Base-by-base conservation (phyloP, 2,113 vertebrate genomes). In the Narcine bancroftii region DNA sequence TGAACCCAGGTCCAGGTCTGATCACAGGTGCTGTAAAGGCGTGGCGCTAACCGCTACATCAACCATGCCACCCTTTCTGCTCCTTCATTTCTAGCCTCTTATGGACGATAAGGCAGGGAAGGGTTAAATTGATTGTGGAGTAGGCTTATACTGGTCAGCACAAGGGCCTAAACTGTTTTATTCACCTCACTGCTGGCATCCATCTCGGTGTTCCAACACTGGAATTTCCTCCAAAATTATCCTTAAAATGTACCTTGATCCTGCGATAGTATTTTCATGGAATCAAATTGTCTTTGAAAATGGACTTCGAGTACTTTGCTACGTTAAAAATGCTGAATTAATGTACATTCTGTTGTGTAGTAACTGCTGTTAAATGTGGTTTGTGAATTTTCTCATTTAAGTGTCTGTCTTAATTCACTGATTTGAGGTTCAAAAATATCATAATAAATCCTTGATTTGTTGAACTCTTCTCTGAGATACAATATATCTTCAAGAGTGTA, bases 381-480 rank as follows among this genome's bases (percentile, higher is more conserved):
- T 63, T 69, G 39, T 69, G n/a, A 65, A 45, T 45, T 47, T 91
- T 91, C 63, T 33, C 47, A 3, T 91, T 96, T 92, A 96, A n/a
- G 94, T 39, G 95, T 95, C 93, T 94, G 94, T 93, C 94, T 97
- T 93, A 99, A 95, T 92, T 94, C 93, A 63, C 94, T 93, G 77
- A 96, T 96, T 39, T 96, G 96, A 73, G 96, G 95, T 71, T 98
- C 97, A 2, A 95, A 95, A 72, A 99, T 94, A 94, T 99, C 98
- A 36, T 97, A 99, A 94, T 97, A 99, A 94, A 99, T 95, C 92
- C 94, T 96, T 53, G 94, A 96, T 93, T 95, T 95, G 93, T 96
- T 96, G 92, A 98, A 95, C 60, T 93, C 93, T n/a, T 95, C 93
- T 92, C 97, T 96, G 95, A 97, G 96, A 73, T 93, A 95, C 72